These are phyloP conservation scores for Spongia lamella DNA, from an alignment of 37 sponge, comb jelly and placozoan genomes.

Conservation along the genomic window DNA sequence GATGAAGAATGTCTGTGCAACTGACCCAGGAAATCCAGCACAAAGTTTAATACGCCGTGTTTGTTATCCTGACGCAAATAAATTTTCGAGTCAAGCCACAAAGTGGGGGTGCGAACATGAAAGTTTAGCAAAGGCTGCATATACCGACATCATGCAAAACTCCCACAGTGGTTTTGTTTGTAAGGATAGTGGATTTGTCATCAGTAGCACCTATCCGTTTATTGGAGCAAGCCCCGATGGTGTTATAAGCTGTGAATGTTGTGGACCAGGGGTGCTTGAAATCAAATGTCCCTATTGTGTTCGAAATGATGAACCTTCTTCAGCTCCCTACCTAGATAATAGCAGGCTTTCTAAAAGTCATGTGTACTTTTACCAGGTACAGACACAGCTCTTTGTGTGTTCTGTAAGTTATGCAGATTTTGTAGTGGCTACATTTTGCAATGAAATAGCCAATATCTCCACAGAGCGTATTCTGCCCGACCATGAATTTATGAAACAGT, in stretches of 20 bases:
- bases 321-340: neutral
- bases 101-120: slow-evolving; percentile 66
- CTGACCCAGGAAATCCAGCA: slow-evolving; percentile 35
- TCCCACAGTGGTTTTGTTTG: slow-evolving; percentile 15
- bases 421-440: too few species aligned
- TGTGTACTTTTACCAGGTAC: too few species aligned
- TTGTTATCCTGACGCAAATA: slow-evolving; percentile 34
- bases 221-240: slow-evolving; percentile 48
- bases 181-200: slow-evolving; percentile 17
- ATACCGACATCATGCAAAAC: neutral
- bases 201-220: slow-evolving; percentile 21
- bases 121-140: slow-evolving; percentile 26
- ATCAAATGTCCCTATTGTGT: slow-evolving; percentile 19
- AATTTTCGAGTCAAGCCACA: slow-evolving; percentile 30
- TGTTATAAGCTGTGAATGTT: slow-evolving; percentile 34
- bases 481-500: too few species aligned
- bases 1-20: slow-evolving; percentile 23
- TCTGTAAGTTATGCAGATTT: too few species aligned
- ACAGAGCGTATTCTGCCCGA: neutral
- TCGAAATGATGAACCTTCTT: neutral
- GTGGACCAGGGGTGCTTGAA: slow-evolving; percentile 27
- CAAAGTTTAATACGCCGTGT: slow-evolving; percentile 27
- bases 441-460: too few species aligned
- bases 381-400: too few species aligned
- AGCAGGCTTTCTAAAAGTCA: neutral